A percentile compares a stretch with the other conserved stretches of the same genome.
Conservation (phyloP, 2,797 vertebrate species). For the Heterohyrax brucei region DNA sequence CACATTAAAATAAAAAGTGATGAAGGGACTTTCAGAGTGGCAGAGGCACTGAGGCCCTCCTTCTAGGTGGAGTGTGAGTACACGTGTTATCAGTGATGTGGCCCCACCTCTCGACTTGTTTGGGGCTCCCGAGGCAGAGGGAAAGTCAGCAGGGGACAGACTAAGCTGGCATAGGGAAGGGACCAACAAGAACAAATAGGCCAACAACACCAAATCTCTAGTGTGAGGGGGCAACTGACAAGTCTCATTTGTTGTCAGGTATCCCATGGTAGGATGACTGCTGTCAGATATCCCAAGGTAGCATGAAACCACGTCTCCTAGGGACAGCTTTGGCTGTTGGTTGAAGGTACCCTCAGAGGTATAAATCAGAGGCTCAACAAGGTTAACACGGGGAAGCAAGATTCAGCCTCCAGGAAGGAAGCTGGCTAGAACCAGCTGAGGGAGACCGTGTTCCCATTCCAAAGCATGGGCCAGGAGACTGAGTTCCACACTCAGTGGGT, state of each 20-base stretch:
- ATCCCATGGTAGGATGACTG: neutral
- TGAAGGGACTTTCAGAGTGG: neutral
- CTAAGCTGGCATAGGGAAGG: neutral
- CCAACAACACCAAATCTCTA: neutral
- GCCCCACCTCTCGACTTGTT: no score
- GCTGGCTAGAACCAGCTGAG: neutral
- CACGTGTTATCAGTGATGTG: neutral
- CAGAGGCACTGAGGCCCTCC: neutral
- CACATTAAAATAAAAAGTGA: neutral
- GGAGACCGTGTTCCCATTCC: neutral
- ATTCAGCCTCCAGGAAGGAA: neutral
- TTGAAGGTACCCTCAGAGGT: neutral
- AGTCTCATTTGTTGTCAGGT: neutral
- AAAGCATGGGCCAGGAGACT: neutral
- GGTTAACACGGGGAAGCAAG: neutral
- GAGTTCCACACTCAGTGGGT: neutral
- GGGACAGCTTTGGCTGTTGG: neutral
- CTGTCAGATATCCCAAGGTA: neutral
- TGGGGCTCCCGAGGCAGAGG: neutral
- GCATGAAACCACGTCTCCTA: neutral
- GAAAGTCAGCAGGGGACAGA: neutral
- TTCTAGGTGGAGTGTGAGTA: neutral
- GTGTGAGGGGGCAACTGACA: neutral
- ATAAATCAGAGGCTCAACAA: constrained; percentile 8
- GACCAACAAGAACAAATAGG: no score